phyloP scores from a whole-genome alignment of 2,888 invertebrate species.

The Cetonia aurata region DNA sequence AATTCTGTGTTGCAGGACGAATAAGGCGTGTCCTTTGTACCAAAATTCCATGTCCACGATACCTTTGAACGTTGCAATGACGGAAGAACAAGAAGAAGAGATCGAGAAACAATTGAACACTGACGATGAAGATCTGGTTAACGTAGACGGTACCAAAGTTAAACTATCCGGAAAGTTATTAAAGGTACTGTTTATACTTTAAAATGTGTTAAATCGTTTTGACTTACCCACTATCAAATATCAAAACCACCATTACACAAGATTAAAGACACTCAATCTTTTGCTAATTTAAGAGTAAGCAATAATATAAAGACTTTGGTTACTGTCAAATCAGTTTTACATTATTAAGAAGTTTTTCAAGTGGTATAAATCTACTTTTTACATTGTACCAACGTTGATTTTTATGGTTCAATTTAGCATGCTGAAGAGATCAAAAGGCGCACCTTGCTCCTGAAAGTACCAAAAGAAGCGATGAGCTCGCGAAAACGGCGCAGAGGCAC shows the following conservation, averaged over 20 bases:
- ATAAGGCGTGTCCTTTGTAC: slow-evolving; percentile 97
- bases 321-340: too few relatives aligned
- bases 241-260: too few relatives aligned
- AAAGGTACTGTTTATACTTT: slow-evolving; percentile 70
- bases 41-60: slow-evolving; percentile 75
- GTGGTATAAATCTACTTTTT: too few relatives aligned
- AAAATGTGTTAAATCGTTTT: too few relatives aligned
- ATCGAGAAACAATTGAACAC: slow-evolving; percentile 81
- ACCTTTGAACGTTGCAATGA: slow-evolving; percentile 78
- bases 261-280: too few relatives aligned
- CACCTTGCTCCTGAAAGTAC: slow-evolving; percentile 81
- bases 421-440: slow-evolving; percentile 89
- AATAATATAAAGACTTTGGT: too few relatives aligned
- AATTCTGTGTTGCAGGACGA: slow-evolving; percentile 74
- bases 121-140: slow-evolving; percentile 89
- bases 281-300: too few relatives aligned
- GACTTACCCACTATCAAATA: too few relatives aligned
- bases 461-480: slow-evolving; percentile 76
- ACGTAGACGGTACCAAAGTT: slow-evolving; percentile 95
- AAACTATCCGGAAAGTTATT: slow-evolving; percentile 89
- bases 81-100: slow-evolving; percentile 87
- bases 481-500: slow-evolving; percentile 77
- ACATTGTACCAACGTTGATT: too few relatives aligned
- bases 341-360: too few relatives aligned
- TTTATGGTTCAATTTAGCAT: slow-evolving; percentile 77